Evolutionary conservation across 1,140 invertebrate species (phyloP), one percentile per base, ranked within the genome.

Genomic region (Camponotus pennsylvanicus): DNA sequence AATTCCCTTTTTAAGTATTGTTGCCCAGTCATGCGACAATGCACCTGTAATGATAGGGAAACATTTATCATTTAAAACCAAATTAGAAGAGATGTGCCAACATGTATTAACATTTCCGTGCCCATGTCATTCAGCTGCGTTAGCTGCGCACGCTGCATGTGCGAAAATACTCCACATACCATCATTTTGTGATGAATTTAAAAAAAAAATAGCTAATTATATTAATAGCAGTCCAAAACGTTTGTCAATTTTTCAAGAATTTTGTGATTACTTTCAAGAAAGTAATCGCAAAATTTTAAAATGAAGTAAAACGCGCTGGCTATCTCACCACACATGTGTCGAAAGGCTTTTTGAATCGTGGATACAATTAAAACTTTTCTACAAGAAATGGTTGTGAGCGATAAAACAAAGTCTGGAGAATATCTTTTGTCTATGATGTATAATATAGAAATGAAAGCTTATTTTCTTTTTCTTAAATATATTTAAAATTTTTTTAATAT

Each of bases 361-460:
- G 15, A 55, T 55, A n/a, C 52, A 15, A 55, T 4, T 0, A 55
- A 55, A 6, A 3, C 40, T 55, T 55, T 55, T 55, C n/a, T 55
- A 6, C 13, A 3, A 0, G 52, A 55, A 15, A 55, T 55, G 15
- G 18, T n/a, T n/a, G 18, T 57, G n/a, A 57, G 18, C 7, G 18
- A 71, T 1, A 52, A 71, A 71, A 52, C 69, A 18, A 32, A n/a
- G 6, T 18, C 52, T 5, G 42, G 6, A 34, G 69, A 73, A 57
- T 37, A 57, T 40, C 6, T 73, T 6, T 37, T 73, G 32, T 57
- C 18, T 52, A 57, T 73, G 11, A 73, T 73, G 49, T 2, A 8
- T 4, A 73, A 55, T 55, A 5, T 73, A 57, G 32, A 73, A 13
- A 6, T 21, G 7, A 73, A 73, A 73, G n/a, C 32, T 7, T 70